These are phyloP conservation scores for Blennius ocellaris DNA, from an alignment of 2,113 vertebrate species.

Conservation along the genomic window DNA sequence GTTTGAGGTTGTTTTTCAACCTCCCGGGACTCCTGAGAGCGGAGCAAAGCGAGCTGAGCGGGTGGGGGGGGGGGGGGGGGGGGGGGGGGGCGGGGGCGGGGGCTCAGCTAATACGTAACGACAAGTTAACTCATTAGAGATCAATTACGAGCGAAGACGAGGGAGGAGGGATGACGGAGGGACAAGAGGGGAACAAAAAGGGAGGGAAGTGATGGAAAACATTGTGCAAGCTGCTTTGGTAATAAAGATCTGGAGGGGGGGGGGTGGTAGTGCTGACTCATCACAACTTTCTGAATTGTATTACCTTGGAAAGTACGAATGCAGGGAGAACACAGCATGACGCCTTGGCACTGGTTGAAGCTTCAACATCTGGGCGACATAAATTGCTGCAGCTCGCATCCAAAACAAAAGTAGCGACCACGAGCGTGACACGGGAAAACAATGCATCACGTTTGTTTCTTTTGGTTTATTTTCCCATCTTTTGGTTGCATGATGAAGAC, in stretches of 20 bases:
- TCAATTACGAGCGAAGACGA: slow-evolving; percentile 12
- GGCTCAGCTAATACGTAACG: slow-evolving; percentile 15
- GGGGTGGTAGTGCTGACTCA: too few species aligned
- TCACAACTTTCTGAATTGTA: background rate
- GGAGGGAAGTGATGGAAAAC: slow-evolving; percentile 1
- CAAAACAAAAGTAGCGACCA: background rate
- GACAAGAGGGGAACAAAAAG: background rate
- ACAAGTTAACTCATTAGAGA: slow-evolving; percentile 49
- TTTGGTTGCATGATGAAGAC: too few species aligned
- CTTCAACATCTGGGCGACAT: background rate
- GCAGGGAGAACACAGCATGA: background rate
- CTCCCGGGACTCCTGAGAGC: slow-evolving; percentile 32
- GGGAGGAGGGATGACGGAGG: background rate
- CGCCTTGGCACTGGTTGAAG: background rate
- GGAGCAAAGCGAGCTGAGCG: slow-evolving; percentile 30
- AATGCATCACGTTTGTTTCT: too few species aligned
- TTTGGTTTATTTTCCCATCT: too few species aligned
- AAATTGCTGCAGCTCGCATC: background rate
- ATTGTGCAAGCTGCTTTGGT: background rate
- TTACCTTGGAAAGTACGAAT: background rate
- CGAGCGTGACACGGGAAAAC: too few species aligned
- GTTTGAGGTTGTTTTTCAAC: slow-evolving; percentile 51
- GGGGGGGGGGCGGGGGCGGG: slow-evolving; percentile 31
- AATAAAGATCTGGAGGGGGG: background rate
- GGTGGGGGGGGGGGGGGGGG: slow-evolving; percentile 29